A percentile compares a stretch with the other conserved stretches of the same genome.
Evolutionary conservation across 2,113 vertebrate species (phyloP).

Genomic region (Calidris pugnax): DNA sequence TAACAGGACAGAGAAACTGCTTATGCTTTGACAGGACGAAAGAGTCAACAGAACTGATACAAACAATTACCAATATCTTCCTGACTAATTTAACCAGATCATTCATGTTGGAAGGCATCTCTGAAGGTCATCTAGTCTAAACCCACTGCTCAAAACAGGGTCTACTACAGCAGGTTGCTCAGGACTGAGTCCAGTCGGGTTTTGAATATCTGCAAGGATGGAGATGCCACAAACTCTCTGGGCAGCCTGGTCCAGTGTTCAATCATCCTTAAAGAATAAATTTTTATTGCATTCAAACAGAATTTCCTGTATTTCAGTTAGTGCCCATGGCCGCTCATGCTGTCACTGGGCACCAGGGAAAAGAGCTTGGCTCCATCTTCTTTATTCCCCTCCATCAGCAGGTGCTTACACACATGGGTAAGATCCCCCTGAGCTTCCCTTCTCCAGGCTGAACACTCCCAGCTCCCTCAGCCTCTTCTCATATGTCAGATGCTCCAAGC

Average conservation of each 20-base stretch:
- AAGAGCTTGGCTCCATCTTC: not conserved
- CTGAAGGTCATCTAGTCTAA: not conserved
- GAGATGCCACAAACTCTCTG: not conserved
- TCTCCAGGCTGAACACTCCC: not conserved
- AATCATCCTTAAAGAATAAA: not conserved
- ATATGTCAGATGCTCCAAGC: not conserved
- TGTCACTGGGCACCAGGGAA: not conserved
- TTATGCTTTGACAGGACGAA: not conserved
- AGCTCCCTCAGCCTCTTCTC: not conserved
- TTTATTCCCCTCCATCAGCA: not conserved
- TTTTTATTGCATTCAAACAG: not conserved
- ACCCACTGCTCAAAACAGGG: not conserved
- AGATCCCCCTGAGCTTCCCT: not conserved
- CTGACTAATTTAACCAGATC: not conserved
- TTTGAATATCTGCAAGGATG: not conserved
- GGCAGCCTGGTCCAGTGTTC: not conserved
- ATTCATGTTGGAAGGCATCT: not conserved
- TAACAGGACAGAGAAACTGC: not conserved
- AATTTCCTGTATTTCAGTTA: not conserved
- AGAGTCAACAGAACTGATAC: not conserved
- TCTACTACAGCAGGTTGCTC: not conserved
- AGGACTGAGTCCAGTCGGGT: not conserved
- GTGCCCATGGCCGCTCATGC: not conserved
- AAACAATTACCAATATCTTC: not conserved
- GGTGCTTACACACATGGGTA: not conserved